Evolutionary conservation across 2,797 vertebrate genomes (phyloP).

Genomic region (Platyrinchus mystaceus): DNA sequence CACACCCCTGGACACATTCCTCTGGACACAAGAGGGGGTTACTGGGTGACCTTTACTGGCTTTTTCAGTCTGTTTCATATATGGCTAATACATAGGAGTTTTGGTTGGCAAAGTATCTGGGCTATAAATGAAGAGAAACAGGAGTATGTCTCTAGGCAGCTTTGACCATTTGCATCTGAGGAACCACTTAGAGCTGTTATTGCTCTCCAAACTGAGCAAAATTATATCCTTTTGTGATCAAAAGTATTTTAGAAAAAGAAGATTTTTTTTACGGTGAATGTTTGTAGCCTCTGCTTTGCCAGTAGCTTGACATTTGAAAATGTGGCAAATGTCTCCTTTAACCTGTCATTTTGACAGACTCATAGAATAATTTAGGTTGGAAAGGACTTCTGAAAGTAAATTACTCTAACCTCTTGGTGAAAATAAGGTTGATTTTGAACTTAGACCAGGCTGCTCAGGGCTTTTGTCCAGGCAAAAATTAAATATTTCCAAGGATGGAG

Average conservation of each 20-base stretch:
- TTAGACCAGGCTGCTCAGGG: neutral
- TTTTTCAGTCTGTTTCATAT: constrained; percentile 31
- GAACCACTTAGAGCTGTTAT: neutral
- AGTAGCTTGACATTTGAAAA: neutral
- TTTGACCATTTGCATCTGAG: neutral
- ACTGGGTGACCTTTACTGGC: neutral
- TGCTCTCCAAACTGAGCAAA: neutral
- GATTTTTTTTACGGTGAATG: neutral
- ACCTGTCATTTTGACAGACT: neutral
- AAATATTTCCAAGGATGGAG: neutral
- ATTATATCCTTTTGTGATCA: neutral
- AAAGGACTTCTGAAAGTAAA: neutral
- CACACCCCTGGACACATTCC: neutral
- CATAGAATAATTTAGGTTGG: neutral
- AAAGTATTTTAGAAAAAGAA: neutral
- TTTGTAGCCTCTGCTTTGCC: neutral
- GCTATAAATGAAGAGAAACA: neutral
- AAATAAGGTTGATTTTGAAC: neutral
- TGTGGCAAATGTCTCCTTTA: neutral
- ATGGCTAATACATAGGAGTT: constrained; percentile 21
- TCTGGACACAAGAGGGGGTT: neutral
- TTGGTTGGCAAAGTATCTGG: neutral
- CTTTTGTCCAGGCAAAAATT: neutral
- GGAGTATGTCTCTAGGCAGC: neutral
- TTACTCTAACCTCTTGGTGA: neutral